These are phyloP conservation scores for Miltochrista miniata DNA, from an alignment of 2,888 invertebrate species.

Conservation along the genomic window DNA sequence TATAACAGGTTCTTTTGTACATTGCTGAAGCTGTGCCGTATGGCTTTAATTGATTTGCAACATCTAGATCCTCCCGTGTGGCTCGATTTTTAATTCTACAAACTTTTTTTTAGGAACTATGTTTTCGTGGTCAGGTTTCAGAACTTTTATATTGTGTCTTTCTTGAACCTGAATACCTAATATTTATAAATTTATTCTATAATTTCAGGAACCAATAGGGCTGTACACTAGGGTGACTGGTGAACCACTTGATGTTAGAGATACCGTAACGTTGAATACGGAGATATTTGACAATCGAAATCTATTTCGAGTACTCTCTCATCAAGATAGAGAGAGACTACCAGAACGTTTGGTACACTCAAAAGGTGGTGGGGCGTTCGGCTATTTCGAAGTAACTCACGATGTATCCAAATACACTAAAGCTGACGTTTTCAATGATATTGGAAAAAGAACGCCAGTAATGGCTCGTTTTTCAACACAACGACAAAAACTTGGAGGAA, in stretches of 20 bases:
- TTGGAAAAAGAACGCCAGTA: slow-evolving; percentile 8
- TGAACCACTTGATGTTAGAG: slow-evolving; percentile 7
- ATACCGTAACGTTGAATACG: slow-evolving; percentile 2
- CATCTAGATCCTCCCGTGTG: too few relatives aligned
- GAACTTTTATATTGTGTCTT: too few relatives aligned
- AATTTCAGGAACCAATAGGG: slow-evolving; percentile 1
- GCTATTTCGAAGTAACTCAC: slow-evolving; percentile 9
- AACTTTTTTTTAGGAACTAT: too few relatives aligned
- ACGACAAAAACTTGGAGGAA: slow-evolving; percentile 8
- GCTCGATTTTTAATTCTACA: too few relatives aligned
- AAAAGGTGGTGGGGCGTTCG: slow-evolving; percentile 3
- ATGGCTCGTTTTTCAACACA: slow-evolving; percentile 9
- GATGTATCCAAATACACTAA: slow-evolving; percentile 7
- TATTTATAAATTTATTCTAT: neutral
- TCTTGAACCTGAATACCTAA: too few relatives aligned
- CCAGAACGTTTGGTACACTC: slow-evolving; percentile 8
- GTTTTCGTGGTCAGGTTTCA: too few relatives aligned
- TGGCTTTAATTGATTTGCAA: too few relatives aligned
- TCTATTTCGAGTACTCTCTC: neutral
- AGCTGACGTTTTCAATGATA: slow-evolving; percentile 7
- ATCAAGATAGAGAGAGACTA: slow-evolving; percentile 3
- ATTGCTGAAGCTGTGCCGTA: too few relatives aligned
- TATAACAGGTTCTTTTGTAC: too few relatives aligned
- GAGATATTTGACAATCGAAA: slow-evolving; percentile 7
- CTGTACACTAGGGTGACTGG: slow-evolving; percentile 1